Evolutionary conservation across 2,797 vertebrate species (phyloP).

Genomic region (Adelosebastes latens): DNA sequence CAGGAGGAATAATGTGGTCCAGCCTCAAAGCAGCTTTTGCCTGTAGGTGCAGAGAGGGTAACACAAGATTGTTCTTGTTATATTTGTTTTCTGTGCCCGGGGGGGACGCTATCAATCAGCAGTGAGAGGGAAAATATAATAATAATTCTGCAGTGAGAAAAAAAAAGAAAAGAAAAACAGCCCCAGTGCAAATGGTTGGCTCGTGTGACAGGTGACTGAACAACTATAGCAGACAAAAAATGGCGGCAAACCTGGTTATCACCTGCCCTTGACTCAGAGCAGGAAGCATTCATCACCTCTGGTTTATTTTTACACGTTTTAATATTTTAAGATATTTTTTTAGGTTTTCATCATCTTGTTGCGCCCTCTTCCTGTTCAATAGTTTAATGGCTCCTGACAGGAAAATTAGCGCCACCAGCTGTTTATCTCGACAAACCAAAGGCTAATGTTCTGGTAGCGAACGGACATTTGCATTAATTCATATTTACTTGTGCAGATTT

Average conservation of each 20-base stretch:
- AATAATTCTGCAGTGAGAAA: slow-evolving; percentile 55
- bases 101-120: slow-evolving; percentile 75
- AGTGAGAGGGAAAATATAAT: slow-evolving; percentile 57
- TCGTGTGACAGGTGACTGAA: slow-evolving; percentile 63
- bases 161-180: slow-evolving; percentile 22
- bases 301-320: not conserved
- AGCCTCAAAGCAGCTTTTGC: slow-evolving; percentile 58
- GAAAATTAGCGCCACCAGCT: not conserved
- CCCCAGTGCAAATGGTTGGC: slow-evolving; percentile 50
- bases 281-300: not conserved
- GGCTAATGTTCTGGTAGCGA: not conserved
- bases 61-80: slow-evolving; percentile 65
- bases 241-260: slow-evolving; percentile 4
- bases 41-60: slow-evolving; percentile 43
- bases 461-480: not conserved
- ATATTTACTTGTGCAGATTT: not conserved
- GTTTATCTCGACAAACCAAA: not conserved
- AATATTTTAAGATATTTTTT: not conserved
- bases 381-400: not conserved
- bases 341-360: not conserved
- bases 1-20: slow-evolving; percentile 57
- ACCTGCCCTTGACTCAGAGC: not conserved
- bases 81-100: slow-evolving; percentile 74
- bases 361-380: not conserved
- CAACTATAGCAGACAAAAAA: slow-evolving; percentile 24